phyloP scores from a whole-genome alignment of 2,888 invertebrate species.

The Erebia ligea region DNA sequence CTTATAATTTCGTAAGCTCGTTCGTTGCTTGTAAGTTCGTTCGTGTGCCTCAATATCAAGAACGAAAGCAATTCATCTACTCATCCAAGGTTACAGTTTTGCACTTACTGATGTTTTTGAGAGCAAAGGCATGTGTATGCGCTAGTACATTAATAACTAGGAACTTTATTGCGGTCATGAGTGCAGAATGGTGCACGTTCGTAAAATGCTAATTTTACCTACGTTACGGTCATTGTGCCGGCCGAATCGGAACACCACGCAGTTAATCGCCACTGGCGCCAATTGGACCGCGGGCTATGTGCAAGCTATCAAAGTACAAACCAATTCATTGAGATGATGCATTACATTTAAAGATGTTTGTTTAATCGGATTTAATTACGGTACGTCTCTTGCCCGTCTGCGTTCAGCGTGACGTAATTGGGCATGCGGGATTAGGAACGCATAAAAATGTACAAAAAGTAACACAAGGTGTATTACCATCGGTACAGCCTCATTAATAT shows the following conservation, averaged over 20 bases:
- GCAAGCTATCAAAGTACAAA: slow-evolving; percentile 55
- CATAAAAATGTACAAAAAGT: too few relatives aligned
- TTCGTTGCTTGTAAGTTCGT: too few relatives aligned
- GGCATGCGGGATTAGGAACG: neutral
- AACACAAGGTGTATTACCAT: too few relatives aligned
- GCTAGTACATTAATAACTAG: slow-evolving; percentile 29
- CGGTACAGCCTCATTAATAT: too few relatives aligned
- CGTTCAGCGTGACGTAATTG: slow-evolving; percentile 3
- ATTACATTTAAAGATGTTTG: slow-evolving; percentile 41
- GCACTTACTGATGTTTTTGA: neutral
- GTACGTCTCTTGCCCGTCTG: slow-evolving; percentile 36
- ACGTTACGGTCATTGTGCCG: slow-evolving; percentile 72
- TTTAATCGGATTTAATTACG: slow-evolving; percentile 32
- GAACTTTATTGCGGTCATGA: slow-evolving; percentile 64
- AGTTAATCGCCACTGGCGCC: slow-evolving; percentile 72
- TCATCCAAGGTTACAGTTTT: neutral
- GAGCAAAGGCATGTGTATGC: slow-evolving; percentile 3
- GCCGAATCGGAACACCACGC: slow-evolving; percentile 66
- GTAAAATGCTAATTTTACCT: slow-evolving; percentile 72
- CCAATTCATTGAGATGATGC: slow-evolving; percentile 55
- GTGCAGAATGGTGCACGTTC: slow-evolving; percentile 59
- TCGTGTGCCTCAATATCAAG: neutral
- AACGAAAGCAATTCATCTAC: neutral
- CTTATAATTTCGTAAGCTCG: neutral
- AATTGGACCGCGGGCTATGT: slow-evolving; percentile 50